Percentiles rank a stretch among this genome's conserved stretches.
Conservation (phyloP, 92 coral and sea anemone species). For the Muricea muricata region DNA sequence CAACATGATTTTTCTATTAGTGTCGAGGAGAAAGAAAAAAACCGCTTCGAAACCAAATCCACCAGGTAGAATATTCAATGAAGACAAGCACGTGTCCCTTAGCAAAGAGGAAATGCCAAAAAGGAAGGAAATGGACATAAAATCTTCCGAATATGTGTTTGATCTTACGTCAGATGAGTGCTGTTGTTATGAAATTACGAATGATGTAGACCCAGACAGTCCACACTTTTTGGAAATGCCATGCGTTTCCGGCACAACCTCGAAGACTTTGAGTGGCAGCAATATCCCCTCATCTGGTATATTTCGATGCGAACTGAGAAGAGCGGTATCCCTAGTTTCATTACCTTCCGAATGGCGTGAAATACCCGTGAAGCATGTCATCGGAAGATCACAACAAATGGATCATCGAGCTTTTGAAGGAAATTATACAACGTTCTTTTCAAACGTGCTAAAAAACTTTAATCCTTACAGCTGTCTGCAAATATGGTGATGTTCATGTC, state of each 20-base stretch:
- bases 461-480: conserved; percentile 38
- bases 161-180: too few relatives aligned
- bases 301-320: background rate
- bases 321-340: background rate
- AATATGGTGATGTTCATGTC: conserved; percentile 19
- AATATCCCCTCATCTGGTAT: background rate
- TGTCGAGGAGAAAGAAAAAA: background rate
- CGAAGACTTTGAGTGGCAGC: background rate
- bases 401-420: conserved; percentile 27
- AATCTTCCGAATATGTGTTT: too few relatives aligned
- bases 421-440: conserved; percentile 9
- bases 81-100: background rate
- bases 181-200: background rate
- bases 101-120: too few relatives aligned
- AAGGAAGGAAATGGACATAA: too few relatives aligned
- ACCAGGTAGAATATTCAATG: background rate
- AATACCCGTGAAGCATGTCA: background rate
- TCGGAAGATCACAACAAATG: background rate
- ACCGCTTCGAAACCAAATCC: background rate
- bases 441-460: background rate
- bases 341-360: conserved; percentile 36
- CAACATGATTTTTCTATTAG: background rate
- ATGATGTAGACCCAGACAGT: background rate
- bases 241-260: background rate
- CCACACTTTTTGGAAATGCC: background rate